Evolutionary conservation across 2,113 vertebrate genomes (phyloP).

Genomic region (Rattus norvegicus): DNA sequence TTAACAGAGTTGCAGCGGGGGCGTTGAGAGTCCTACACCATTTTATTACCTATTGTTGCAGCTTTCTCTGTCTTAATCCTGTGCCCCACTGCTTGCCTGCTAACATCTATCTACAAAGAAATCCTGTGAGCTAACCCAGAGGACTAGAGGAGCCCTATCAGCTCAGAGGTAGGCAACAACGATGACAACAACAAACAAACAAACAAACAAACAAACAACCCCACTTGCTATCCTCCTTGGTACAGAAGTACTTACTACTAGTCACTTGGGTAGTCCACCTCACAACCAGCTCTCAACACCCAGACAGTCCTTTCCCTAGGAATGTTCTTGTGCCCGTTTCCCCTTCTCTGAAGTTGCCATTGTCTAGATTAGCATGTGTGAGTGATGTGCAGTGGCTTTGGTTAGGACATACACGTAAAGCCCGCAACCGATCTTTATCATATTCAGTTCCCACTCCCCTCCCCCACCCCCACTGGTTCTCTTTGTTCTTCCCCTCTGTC

Average conservation of each 20-base stretch:
- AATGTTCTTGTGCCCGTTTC: neutral
- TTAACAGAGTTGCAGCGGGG: neutral
- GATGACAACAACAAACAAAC: no score
- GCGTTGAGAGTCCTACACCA: neutral
- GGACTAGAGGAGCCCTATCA: neutral
- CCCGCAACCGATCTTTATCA: neutral
- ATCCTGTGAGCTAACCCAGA: neutral
- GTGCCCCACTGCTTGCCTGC: neutral
- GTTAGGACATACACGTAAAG: no score
- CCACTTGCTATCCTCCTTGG: neutral
- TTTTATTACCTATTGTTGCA: neutral
- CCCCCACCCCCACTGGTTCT: neutral
- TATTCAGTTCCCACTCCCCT: neutral
- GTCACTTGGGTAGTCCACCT: neutral
- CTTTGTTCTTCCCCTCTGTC: neutral
- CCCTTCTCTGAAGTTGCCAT: neutral
- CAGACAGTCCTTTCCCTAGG: neutral
- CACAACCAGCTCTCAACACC: neutral
- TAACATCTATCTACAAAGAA: slow-evolving; percentile 38
- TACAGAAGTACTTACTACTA: neutral
- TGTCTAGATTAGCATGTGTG: neutral
- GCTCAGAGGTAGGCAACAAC: neutral
- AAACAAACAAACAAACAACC: neutral
- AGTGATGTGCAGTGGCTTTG: neutral
- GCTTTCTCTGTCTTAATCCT: neutral